Evolutionary conservation across 2,797 vertebrate species (phyloP), one percentile per base, ranked within the genome.

Genomic region (Schizothorax lantsangensis): DNA sequence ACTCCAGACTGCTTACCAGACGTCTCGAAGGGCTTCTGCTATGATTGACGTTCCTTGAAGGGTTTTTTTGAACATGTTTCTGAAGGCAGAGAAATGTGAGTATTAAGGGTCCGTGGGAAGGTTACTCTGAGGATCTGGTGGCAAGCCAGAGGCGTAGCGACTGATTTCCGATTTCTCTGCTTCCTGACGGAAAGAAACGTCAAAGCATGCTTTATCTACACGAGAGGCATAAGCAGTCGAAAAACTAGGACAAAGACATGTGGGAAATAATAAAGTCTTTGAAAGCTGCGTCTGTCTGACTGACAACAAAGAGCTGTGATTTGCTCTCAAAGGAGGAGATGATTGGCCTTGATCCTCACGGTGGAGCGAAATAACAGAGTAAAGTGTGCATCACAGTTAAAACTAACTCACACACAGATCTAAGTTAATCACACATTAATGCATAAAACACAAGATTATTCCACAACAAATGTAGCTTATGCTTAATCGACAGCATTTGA

Each of bases 191-290:
- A 38, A 77, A 33, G 43, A 40, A 68, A 54, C 33, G 40, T 52
- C 66, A 79, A 71, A 72, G 73, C 17, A 30, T 30, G 57, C 66
- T 64, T 83, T 62, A 83, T 72, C 45, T 78, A 40, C 43, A 59
- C 15, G 57, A 30, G 43, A 69, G 66, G n/a, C 6, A 84, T 59
- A 84, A 40, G 69, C 38, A 47, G 77, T 49, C 47, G 23, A 84
- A 87, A 85, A 78, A 84, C 74, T 54, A 79, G 71, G 75, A 84
- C 78, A 90, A 79, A 85, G 69, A 79, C 40, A 77, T 40, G 83
- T 47, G 74, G 79, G 79, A 86, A 88, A 81, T 84, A 84, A 84
- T 62, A 72, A 75, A 74, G 86, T 38, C n/a, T 66, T 52, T 79
- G 82, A 84, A 33, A 73, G 38, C 36, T 68, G 36, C 5, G 14